These are phyloP conservation scores for Mamestra brassicae DNA, from an alignment of 2,888 invertebrate genomes.

Conservation along the genomic window DNA sequence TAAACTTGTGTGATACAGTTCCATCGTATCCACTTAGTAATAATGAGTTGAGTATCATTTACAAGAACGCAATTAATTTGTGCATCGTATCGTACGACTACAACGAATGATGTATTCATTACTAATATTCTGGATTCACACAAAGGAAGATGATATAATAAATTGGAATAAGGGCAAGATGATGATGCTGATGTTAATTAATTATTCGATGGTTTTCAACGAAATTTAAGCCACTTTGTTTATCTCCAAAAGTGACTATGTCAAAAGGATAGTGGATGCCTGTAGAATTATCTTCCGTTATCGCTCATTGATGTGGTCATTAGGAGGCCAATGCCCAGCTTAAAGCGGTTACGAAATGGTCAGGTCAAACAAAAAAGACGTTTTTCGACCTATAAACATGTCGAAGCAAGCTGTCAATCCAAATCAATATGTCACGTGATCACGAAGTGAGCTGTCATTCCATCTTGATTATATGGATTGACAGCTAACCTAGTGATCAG, in stretches of 20 bases:
- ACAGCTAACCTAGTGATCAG: no score
- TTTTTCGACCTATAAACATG: neutral
- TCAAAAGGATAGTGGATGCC: neutral
- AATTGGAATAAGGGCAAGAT: no score
- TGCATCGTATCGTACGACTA: no score
- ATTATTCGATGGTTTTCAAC: no score
- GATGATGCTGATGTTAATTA: neutral
- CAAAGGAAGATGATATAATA: no score
- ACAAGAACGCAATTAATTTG: neutral
- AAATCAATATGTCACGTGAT: no score
- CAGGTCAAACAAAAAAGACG: no score
- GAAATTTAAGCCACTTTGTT: no score
- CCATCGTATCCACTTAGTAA: neutral
- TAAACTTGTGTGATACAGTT: conserved; percentile 12
- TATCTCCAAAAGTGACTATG: neutral
- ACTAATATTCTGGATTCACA: neutral
- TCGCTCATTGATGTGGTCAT: neutral
- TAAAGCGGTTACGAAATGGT: neutral
- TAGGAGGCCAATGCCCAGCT: neutral
- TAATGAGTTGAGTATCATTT: neutral
- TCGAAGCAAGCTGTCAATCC: no score
- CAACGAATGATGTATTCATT: neutral
- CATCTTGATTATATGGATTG: no score
- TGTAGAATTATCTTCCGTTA: neutral
- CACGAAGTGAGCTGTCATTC: no score